Conservation (phyloP, 92 coral and sea anemone species). For the Zoanthus solanderi region DNA sequence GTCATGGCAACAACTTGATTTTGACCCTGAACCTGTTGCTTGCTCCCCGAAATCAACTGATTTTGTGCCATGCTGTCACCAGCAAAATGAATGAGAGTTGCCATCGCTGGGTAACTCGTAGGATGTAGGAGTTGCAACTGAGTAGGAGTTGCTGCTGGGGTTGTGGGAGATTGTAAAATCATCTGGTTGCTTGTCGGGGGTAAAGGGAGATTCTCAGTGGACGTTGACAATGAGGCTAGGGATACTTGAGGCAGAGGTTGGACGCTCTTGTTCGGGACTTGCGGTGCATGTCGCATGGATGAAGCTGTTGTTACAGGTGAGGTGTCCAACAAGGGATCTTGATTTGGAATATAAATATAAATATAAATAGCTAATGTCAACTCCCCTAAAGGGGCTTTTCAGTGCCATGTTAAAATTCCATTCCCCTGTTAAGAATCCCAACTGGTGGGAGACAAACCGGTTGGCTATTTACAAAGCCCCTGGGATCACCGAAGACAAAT, state of each 20-base stretch:
- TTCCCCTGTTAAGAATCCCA: too few species aligned
- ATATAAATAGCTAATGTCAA: too few species aligned
- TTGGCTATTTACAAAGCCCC: too few species aligned
- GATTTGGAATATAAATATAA: neutral
- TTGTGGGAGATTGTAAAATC: slow-evolving; percentile 19
- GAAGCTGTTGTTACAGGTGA: slow-evolving; percentile 34
- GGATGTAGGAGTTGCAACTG: slow-evolving; percentile 28
- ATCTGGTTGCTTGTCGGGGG: slow-evolving; percentile 35
- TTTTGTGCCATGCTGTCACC: slow-evolving; percentile 36
- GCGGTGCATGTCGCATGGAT: neutral
- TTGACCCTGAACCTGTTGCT: slow-evolving; percentile 13
- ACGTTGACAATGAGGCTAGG: slow-evolving; percentile 11
- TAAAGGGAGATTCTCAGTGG: slow-evolving; percentile 18
- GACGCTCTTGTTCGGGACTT: slow-evolving; percentile 10
- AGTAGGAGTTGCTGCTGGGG: slow-evolving; percentile 19
- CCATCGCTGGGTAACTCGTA: slow-evolving; percentile 33
- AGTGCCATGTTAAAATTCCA: too few species aligned
- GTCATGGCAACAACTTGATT: slow-evolving; percentile 46
- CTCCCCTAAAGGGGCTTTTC: too few species aligned
- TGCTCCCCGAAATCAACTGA: slow-evolving; percentile 22
- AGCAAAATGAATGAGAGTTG: slow-evolving; percentile 43
- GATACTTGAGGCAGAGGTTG: slow-evolving; percentile 10
- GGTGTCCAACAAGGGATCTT: slow-evolving; percentile 41
- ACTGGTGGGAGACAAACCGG: too few species aligned
- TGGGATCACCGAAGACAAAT: too few species aligned